Base-by-base conservation (phyloP, 2,888 invertebrate species). In the Cataglyphis livida region DNA sequence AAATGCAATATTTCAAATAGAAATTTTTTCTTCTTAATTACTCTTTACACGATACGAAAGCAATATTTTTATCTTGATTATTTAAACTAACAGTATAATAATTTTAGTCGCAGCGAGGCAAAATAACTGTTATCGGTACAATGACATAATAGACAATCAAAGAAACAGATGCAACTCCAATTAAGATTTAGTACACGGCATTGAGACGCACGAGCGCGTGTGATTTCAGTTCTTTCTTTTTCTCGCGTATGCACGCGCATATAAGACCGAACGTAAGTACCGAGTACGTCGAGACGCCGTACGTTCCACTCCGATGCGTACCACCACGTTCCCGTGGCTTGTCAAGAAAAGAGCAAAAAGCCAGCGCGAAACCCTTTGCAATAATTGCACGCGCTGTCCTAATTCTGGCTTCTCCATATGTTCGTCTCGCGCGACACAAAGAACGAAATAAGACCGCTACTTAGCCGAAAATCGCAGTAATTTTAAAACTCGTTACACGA, bases 251-350 rank as follows among this genome's bases (percentile, higher is more conserved):
- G n/a, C 51, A 18, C 41, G 48, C 25, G 84, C 71, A 82, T 78
- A 73, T 82, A n/a, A 79, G 85, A 83, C 85, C 64, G 84, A 81
- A 82, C 66, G 79, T 70, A 81, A 82, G 84, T 84, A 83, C 84
- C 74, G 79, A 84, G 89, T 87, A 82, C 84, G 86, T 70, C 85
- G 89, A 82, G 84, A 86, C 82, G 76, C 70, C 28, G 85, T 76
- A 85, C 84, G 92, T 91, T 89, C 87, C 90, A 90, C 89, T 92
- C 89, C 84, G 91, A 85, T 91, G 90, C 86, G 75, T 86, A 81
- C 85, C 73, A 84, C 86, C 87, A 74, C 88, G 85, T 85, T 84
- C 85, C 84, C 82, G 87, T 87, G 75, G 78, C 65, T 62, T 44
- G 65, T 54, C 28, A 73, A 75, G 62, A 70, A 64, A 82, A 62